Evolutionary conservation across 2,888 invertebrate species (phyloP).

Genomic region (Cremastinae sp.): DNA sequence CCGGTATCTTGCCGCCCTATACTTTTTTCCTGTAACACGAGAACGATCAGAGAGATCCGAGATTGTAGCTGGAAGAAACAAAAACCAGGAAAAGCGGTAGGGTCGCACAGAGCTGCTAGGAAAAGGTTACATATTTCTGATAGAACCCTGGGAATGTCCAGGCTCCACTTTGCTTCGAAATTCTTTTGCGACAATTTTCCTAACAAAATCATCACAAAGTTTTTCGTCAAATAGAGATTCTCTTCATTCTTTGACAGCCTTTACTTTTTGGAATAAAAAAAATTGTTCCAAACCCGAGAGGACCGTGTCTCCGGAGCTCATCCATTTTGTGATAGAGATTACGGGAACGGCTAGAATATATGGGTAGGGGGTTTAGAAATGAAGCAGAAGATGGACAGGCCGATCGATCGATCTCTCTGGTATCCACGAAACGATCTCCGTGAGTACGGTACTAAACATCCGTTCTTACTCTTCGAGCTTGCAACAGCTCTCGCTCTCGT

Average conservation of each 20-base stretch:
- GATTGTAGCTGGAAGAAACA: conserved; percentile 23
- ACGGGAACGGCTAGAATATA: conserved; percentile 5
- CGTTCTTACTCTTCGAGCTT: conserved; percentile 40
- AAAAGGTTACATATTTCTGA: conserved; percentile 44
- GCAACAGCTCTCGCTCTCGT: conserved; percentile 43
- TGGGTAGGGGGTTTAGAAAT: conserved; percentile 11
- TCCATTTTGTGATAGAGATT: conserved; percentile 15
- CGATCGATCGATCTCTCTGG: conserved; percentile 46
- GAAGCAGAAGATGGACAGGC: conserved; percentile 2
- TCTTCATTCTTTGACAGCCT: too few relatives aligned
- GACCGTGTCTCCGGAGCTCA: background rate
- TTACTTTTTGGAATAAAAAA: too few relatives aligned
- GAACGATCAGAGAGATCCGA: conserved; percentile 28
- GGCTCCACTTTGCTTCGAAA: conserved; percentile 23
- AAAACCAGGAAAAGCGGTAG: conserved; percentile 34
- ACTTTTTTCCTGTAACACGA: conserved; percentile 25
- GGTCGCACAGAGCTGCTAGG: conserved; percentile 27
- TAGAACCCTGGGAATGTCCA: conserved; percentile 5
- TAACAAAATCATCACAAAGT: conserved; percentile 27
- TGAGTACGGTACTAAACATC: conserved; percentile 38
- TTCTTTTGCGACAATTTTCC: conserved; percentile 21
- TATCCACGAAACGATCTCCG: conserved; percentile 45
- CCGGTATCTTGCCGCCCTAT: conserved; percentile 23
- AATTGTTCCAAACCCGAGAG: conserved; percentile 7
- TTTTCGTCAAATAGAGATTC: too few relatives aligned